Evolutionary conservation across 2,888 invertebrate species (phyloP).

Genomic region (Phymatocera aterrima): DNA sequence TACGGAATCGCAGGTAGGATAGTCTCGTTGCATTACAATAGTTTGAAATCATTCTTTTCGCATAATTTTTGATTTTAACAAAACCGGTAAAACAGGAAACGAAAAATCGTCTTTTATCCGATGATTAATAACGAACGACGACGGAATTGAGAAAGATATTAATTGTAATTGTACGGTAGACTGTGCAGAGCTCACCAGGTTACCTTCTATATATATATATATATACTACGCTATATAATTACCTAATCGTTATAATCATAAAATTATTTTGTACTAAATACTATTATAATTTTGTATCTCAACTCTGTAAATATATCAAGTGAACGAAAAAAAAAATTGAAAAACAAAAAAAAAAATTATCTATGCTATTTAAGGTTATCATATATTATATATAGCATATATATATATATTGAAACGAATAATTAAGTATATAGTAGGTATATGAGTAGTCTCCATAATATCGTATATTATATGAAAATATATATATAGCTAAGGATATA

Average conservation of each 20-base stretch:
- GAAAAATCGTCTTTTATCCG: neutral
- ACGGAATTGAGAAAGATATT: constrained; percentile 56
- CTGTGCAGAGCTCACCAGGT: constrained; percentile 64
- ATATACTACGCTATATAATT: too few relatives aligned
- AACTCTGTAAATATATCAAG: constrained; percentile 69
- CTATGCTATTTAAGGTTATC: constrained; percentile 46
- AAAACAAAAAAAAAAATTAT: constrained; percentile 46
- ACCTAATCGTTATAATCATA: constrained; percentile 68
- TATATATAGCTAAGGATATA: constrained; percentile 52
- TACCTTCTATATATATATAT: constrained; percentile 64
- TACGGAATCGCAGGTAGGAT: too few relatives aligned
- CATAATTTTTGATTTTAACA: too few relatives aligned
- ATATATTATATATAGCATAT: too few relatives aligned
- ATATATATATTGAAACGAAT: too few relatives aligned
- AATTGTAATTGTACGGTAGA: constrained; percentile 56
- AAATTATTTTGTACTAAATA: constrained; percentile 70
- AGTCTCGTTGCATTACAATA: too few relatives aligned
- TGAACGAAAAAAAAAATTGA: neutral
- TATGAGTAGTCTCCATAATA: constrained; percentile 43
- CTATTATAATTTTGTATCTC: constrained; percentile 73
- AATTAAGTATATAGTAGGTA: too few relatives aligned
- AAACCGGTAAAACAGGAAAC: neutral
- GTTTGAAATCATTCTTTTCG: too few relatives aligned
- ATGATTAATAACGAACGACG: constrained; percentile 44
- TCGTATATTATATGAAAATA: constrained; percentile 51